Percentiles rank a stretch among this genome's conserved stretches.
These are phyloP conservation scores for Leptinotarsa texana DNA, from an alignment of 1,140 invertebrate species.

Conservation along the genomic window DNA sequence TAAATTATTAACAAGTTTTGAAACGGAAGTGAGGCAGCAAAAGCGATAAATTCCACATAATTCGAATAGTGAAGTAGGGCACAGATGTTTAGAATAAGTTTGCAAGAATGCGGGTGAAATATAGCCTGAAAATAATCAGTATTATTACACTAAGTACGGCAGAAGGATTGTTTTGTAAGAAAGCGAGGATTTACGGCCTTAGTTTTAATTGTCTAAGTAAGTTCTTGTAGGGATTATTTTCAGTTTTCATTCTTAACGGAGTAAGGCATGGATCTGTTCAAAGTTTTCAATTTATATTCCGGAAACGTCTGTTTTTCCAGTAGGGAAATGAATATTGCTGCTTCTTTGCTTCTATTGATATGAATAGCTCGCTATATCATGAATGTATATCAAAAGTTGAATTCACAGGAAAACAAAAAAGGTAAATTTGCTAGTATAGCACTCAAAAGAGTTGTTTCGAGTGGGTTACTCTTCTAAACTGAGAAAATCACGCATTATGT, in stretches of 20 bases:
- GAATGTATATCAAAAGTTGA: no score
- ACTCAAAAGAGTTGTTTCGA: no score
- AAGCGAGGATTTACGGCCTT: constrained; percentile 28
- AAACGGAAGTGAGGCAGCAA: background rate
- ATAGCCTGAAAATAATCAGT: constrained; percentile 27
- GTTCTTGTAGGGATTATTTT: constrained; percentile 5
- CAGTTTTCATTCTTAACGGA: constrained; percentile 17
- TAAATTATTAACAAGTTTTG: constrained; percentile 9
- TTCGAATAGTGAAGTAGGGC: constrained; percentile 11
- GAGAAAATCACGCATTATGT: no score
- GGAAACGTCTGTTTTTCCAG: constrained; percentile 5
- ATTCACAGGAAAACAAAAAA: no score
- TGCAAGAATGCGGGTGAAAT: constrained; percentile 25
- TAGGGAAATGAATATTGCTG: background rate
- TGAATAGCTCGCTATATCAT: no score
- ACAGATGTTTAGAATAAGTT: constrained; percentile 22
- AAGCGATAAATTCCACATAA: constrained; percentile 21
- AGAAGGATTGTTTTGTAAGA: constrained; percentile 28
- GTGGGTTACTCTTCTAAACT: no score
- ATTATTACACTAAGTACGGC: constrained; percentile 22
- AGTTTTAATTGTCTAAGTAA: constrained; percentile 28
- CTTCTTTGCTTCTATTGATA: background rate
- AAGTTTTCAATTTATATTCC: constrained; percentile 11
- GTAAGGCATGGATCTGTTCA: background rate
- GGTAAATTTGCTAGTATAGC: no score